Conservation (phyloP, 2,113 vertebrate genomes). For the Lichenostomus cassidix region DNA sequence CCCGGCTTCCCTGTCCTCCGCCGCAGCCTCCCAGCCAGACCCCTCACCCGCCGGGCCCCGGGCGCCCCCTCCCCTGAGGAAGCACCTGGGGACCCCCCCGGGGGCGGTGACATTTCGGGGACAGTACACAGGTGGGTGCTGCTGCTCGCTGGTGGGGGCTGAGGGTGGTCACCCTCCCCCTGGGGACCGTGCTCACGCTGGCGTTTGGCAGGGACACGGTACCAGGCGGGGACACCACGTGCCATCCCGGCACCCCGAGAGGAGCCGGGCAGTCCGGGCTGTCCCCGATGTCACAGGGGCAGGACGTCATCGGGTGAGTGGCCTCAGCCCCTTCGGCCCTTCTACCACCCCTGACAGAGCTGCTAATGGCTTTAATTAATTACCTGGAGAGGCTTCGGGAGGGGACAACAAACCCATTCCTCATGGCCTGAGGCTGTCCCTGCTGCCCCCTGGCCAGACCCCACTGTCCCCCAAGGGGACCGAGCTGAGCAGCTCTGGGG, state of each 20-base stretch:
- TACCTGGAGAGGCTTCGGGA: not conserved
- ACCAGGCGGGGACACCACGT: not conserved
- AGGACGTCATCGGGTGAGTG: not conserved
- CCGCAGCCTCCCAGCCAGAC: not conserved
- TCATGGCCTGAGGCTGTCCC: not conserved
- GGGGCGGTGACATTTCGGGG: constrained; percentile 19
- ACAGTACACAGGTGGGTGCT: constrained; percentile 70
- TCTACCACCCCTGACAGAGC: rapidly evolving
- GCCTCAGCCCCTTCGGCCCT: not conserved
- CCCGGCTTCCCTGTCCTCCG: rapidly evolving
- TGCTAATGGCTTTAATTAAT: not conserved
- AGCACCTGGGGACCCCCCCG: not conserved
- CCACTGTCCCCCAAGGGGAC: not conserved
- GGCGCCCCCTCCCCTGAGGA: not conserved
- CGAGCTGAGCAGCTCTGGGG: not conserved
- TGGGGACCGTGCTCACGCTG: rapidly evolving
- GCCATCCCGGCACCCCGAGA: not conserved
- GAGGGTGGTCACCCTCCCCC: rapidly evolving
- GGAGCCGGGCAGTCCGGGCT: not conserved
- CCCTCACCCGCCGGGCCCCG: not conserved
- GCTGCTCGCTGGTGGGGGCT: rapidly evolving
- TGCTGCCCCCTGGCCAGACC: not conserved
- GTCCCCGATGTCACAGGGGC: not conserved
- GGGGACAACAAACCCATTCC: not conserved
- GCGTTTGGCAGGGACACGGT: constrained; percentile 48